Evolutionary conservation across 2,113 vertebrate genomes (phyloP).

Genomic region (Cochlearius cochlearius): DNA sequence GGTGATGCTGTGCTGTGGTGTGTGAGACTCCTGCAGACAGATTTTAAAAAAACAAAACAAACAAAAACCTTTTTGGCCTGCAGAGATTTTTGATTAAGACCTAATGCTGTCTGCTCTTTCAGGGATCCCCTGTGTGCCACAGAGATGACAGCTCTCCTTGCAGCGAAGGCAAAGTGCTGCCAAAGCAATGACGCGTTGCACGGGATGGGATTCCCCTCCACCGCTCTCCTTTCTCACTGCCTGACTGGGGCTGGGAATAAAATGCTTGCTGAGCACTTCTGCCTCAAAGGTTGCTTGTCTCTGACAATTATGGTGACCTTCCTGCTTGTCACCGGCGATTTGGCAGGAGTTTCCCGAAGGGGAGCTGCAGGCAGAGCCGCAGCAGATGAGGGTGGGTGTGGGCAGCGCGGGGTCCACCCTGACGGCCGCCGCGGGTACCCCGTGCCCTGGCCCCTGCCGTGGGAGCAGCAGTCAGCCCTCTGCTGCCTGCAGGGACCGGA

Average conservation of each 20-base stretch:
- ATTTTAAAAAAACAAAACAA: not conserved
- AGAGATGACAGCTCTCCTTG: not conserved
- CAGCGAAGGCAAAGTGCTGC: not conserved
- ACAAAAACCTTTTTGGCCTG: not conserved
- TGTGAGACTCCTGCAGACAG: not conserved
- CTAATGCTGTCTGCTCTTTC: not conserved
- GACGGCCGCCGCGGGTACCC: fast-evolving
- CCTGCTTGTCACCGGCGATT: fast-evolving
- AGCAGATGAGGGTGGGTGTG: not conserved
- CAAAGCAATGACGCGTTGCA: not conserved
- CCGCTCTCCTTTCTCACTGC: not conserved
- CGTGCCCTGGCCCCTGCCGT: fast-evolving
- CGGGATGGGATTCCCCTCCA: not conserved
- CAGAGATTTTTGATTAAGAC: not conserved
- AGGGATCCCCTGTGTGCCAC: not conserved
- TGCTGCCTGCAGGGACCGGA: not conserved
- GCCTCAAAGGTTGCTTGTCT: not conserved
- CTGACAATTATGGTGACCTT: not conserved
- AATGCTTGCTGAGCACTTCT: not conserved
- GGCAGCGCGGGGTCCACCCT: fast-evolving
- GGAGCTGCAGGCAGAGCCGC: not conserved
- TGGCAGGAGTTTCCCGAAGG: fast-evolving
- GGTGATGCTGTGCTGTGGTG: not conserved
- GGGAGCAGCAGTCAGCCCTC: not conserved
- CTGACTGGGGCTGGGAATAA: not conserved